Percentiles rank a stretch among this genome's conserved stretches.
phyloP scores from a whole-genome alignment of 1,140 invertebrate genomes.

The Doryteuthis pealeii region DNA sequence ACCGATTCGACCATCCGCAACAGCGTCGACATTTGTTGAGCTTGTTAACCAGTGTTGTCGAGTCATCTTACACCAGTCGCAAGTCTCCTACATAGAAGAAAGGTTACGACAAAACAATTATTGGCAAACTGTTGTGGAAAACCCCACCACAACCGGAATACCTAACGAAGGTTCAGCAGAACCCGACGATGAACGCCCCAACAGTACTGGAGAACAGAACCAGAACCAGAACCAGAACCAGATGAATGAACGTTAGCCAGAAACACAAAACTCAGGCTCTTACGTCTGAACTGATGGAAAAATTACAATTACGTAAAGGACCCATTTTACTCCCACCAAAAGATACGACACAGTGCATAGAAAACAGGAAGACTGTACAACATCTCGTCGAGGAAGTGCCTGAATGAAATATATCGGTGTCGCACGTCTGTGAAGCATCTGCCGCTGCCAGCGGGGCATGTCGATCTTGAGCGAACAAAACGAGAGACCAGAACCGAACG shows the following conservation, averaged over 20 bases:
- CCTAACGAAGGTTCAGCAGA: constrained; percentile 35
- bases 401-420: neutral
- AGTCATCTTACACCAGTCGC: constrained; percentile 71
- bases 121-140: too few relatives aligned
- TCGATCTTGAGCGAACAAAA: too few relatives aligned
- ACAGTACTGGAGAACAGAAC: constrained; percentile 37
- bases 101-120: neutral
- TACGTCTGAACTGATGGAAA: constrained; percentile 82
- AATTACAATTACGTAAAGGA: constrained; percentile 55
- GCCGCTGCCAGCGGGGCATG: neutral
- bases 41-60: constrained; percentile 82
- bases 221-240: constrained; percentile 47
- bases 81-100: constrained; percentile 57
- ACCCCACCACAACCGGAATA: constrained; percentile 16
- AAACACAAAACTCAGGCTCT: constrained; percentile 80
- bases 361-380: constrained; percentile 68
- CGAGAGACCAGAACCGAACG: neutral
- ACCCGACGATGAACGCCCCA: constrained; percentile 35
- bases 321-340: constrained; percentile 86
- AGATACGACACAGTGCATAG: constrained; percentile 80
- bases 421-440: neutral
- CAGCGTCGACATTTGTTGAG: constrained; percentile 78
- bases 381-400: constrained; percentile 28
- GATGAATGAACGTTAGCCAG: constrained; percentile 49
- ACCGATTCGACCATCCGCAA: constrained; percentile 91